phyloP scores from a whole-genome alignment of 1,140 invertebrate genomes.

The Diorhabda sublineata region DNA sequence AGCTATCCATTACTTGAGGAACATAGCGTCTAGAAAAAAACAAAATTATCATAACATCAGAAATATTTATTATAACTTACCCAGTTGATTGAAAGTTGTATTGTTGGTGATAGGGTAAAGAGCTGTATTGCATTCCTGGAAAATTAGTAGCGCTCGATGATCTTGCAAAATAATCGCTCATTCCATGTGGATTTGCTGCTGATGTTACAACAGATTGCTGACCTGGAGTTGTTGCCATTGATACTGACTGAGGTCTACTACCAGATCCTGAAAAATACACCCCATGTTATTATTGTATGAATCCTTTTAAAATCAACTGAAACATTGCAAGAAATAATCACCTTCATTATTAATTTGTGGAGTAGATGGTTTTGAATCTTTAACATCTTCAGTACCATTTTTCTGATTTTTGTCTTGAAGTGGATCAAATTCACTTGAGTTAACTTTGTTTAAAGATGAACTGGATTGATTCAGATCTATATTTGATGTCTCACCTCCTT shows the following conservation, averaged over 20 bases:
- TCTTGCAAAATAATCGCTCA: constrained; percentile 37
- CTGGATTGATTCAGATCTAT: constrained; percentile 25
- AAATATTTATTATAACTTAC: constrained; percentile 21
- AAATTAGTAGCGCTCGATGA: constrained; percentile 27
- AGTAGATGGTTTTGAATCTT: constrained; percentile 35
- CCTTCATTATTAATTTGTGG: constrained; percentile 31
- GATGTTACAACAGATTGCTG: constrained; percentile 18
- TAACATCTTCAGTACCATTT: constrained; percentile 34
- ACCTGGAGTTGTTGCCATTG: constrained; percentile 23
- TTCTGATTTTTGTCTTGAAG: constrained; percentile 43
- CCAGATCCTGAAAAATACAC: constrained; percentile 22
- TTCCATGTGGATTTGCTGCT: constrained; percentile 22
- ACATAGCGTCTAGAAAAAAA: constrained; percentile 32
- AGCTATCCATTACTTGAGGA: constrained; percentile 38
- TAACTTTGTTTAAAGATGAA: constrained; percentile 38
- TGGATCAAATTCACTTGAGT: constrained; percentile 47
- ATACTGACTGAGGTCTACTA: constrained; percentile 31
- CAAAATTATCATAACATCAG: constrained; percentile 1
- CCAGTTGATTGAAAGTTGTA: constrained; percentile 35
- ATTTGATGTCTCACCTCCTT: constrained; percentile 19
- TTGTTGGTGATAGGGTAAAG: constrained; percentile 36
- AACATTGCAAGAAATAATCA: not conserved
- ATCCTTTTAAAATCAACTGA: too few species aligned
- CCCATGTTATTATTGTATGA: too few species aligned
- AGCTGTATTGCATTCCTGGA: constrained; percentile 31